Evolutionary conservation across 2,113 vertebrate species (phyloP).

Genomic region (Toxostoma redivivum): DNA sequence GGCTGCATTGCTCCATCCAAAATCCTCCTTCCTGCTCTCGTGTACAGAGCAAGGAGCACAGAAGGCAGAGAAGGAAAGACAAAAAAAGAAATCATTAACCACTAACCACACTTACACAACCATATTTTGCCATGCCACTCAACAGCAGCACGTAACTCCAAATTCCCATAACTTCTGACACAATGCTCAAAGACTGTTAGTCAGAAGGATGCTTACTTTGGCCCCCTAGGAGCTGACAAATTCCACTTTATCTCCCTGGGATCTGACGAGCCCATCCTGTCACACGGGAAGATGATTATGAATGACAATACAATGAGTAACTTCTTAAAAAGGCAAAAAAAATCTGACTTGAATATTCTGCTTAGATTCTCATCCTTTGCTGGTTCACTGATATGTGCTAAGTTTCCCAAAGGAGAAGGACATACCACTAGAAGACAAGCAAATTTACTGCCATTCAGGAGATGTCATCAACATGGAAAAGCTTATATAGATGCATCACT

Average conservation of each 20-base stretch:
- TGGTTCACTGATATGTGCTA: background rate
- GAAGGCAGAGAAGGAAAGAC: background rate
- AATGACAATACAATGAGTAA: conserved; percentile 25
- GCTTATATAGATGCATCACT: background rate
- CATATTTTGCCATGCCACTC: background rate
- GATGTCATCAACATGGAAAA: background rate
- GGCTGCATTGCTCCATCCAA: background rate
- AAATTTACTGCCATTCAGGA: background rate
- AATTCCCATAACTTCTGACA: background rate
- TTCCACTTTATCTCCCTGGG: conserved; percentile 2
- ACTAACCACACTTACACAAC: background rate
- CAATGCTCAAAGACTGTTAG: background rate
- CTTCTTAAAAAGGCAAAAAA: background rate
- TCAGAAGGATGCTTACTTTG: conserved; percentile 33
- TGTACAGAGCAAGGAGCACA: background rate
- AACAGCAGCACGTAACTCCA: background rate
- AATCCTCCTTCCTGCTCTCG: background rate
- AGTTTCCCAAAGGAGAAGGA: background rate
- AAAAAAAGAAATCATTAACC: background rate
- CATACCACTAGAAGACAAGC: background rate
- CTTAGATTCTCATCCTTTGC: background rate
- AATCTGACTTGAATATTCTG: background rate
- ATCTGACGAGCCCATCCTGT: background rate
- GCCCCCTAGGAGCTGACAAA: conserved; percentile 34
- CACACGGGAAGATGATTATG: conserved; percentile 3